Conservation (phyloP, 2,113 vertebrate species). For the Calidris pugnax region DNA sequence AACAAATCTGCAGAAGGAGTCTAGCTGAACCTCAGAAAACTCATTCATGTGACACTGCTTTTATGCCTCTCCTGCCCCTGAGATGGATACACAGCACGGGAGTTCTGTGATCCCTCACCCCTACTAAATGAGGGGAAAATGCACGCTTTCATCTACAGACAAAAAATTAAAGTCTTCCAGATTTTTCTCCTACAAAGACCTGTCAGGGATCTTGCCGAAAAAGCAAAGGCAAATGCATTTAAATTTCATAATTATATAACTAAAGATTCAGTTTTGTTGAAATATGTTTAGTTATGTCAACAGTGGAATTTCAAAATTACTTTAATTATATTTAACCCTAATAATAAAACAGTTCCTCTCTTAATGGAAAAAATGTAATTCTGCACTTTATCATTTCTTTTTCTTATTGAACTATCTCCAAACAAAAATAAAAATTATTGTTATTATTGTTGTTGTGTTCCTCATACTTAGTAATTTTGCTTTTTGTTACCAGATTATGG, state of each 20-base stretch:
- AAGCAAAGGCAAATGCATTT: not conserved
- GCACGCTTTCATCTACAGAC: not conserved
- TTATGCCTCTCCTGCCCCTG: not conserved
- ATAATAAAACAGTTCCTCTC: not conserved
- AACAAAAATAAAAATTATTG: not conserved
- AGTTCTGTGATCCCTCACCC: not conserved
- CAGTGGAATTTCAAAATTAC: not conserved
- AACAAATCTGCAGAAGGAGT: not conserved
- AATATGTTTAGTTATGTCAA: slow-evolving; percentile 25
- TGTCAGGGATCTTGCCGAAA: not conserved
- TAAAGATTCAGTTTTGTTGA: not conserved
- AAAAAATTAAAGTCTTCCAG: not conserved
- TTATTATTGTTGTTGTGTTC: not conserved
- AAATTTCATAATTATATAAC: not conserved
- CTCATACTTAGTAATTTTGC: not conserved
- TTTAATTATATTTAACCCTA: not conserved
- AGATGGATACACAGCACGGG: not conserved
- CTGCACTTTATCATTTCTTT: not conserved
- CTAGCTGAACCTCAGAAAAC: not conserved
- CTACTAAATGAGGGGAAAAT: not conserved
- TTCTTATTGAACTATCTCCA: not conserved
- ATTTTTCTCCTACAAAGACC: not conserved
- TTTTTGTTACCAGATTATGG: not conserved
- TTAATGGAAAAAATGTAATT: not conserved
- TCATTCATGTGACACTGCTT: not conserved